Percentiles rank a stretch among this genome's conserved stretches.
Evolutionary conservation across 2,888 invertebrate species (phyloP).

Genomic region (Hanleya hanleyi): DNA sequence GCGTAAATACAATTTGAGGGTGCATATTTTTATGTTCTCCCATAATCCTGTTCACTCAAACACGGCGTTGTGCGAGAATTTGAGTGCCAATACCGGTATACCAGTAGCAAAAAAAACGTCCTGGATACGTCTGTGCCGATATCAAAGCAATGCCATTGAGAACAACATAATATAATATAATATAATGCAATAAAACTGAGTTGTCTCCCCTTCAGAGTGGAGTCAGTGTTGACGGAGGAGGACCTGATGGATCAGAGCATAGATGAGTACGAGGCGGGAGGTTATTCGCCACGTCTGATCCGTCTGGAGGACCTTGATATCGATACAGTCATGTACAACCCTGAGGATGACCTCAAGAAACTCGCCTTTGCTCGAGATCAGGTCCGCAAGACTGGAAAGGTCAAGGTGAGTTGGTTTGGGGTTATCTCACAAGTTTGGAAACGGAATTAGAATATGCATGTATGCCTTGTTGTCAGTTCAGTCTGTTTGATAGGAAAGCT

Average conservation of each 20-base stretch:
- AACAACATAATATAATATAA: background rate
- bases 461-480: no score
- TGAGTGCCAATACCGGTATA: no score
- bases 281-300: slow-evolving; percentile 88
- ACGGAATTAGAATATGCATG: no score
- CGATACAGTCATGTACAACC: slow-evolving; percentile 84
- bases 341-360: slow-evolving; percentile 84
- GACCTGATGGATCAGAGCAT: slow-evolving; percentile 77
- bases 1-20: no score
- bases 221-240: slow-evolving; percentile 74
- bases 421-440: no score
- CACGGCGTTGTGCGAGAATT: no score
- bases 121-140: no score
- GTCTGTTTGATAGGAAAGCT: no score
- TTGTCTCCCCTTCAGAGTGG: background rate
- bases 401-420: slow-evolving; percentile 74
- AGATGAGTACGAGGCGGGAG: slow-evolving; percentile 84
- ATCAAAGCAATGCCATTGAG: background rate
- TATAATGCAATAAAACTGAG: no score
- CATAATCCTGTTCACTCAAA: no score
- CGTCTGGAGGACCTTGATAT: slow-evolving; percentile 80
- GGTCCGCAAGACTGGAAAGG: slow-evolving; percentile 75
- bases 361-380: slow-evolving; percentile 83
- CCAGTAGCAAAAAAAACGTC: no score
- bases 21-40: no score